Base-by-base conservation (phyloP, 2,888 invertebrate genomes). In the Sycophila texana region DNA sequence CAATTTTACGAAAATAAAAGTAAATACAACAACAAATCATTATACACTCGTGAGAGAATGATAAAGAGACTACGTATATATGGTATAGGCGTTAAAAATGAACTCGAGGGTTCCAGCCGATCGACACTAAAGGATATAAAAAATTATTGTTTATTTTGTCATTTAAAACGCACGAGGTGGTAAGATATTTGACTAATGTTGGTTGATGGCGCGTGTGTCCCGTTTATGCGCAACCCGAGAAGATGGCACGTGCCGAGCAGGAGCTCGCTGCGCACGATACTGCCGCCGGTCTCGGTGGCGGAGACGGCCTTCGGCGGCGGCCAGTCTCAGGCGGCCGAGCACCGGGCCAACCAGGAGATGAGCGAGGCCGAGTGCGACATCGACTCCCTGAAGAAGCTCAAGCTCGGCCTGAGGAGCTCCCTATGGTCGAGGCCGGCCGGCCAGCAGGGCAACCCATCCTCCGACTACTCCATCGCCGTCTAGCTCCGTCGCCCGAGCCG, bases 391-490 rank as follows among this genome's bases (percentile, higher is more conserved):
- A 95, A 95, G 90, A 95, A 95, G 88, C 91, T 95, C 82, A 95
- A 95, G 89, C 91, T 95, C 83, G 94, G 95, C 51, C 91, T 94
- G 86, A 91, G 94, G 81, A 94, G 94, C 78, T 94, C 94, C 78
- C 91, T 95, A 39, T 95, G 95, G 95, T 94, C 95, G 51, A 91
- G 94, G 83, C 94, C 94, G 84, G 91, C 74, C n/a, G 77, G 66
- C 16, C 81, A 81, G 26, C 81, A 79, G 71, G 61, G 91, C 83
- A 92, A 92, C 85, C 93, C 94, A 85, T 93, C 94, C 85, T 94
- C 94, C 84, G 95, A 95, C 91, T 95, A 95, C 89, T 95, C 95
- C 81, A 95, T 95, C 91, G 94, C 95, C 83, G 95, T 95, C 89
- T 95, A 93, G 93, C 87, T 66, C 58, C 73, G 30, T 14, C 74